Percentiles rank a stretch among this genome's conserved stretches.
Conservation (phyloP, 2,113 vertebrate genomes). For the Trichechus manatus region DNA sequence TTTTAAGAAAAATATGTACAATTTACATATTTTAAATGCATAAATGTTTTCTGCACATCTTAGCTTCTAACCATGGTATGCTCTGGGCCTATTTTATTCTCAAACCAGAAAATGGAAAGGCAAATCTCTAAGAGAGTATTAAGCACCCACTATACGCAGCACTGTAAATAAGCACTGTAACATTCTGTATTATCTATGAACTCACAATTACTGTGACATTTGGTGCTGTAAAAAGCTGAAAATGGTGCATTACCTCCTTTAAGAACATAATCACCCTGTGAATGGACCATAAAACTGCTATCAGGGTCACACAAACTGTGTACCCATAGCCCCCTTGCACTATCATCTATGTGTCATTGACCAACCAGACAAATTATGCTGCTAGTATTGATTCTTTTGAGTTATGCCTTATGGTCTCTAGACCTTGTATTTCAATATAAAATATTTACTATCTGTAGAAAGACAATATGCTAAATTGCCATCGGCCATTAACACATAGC, state of each 20-base stretch:
- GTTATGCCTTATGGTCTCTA: neutral
- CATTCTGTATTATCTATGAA: neutral
- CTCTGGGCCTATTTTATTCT: neutral
- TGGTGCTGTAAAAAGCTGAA: neutral
- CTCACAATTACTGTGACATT: neutral
- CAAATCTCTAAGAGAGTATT: neutral
- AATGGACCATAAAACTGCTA: neutral
- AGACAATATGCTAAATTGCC: conserved; percentile 27
- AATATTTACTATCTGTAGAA: conserved; percentile 70
- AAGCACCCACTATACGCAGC: neutral
- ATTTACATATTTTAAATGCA: neutral
- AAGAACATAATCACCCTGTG: neutral
- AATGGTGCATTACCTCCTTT: neutral
- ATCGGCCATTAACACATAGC: neutral
- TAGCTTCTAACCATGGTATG: neutral
- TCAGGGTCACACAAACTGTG: neutral
- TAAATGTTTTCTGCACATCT: neutral
- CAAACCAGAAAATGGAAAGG: neutral
- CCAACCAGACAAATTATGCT: neutral
- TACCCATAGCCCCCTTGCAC: neutral
- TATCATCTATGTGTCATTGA: neutral
- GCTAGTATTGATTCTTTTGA: conserved; percentile 30
- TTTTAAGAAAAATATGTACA: neutral
- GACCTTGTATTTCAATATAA: conserved; percentile 61
- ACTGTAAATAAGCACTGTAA: neutral